Percentiles rank a stretch among this genome's conserved stretches.
phyloP scores from a whole-genome alignment of 2,888 invertebrate genomes.

The Synanthedon andrenaeformis region DNA sequence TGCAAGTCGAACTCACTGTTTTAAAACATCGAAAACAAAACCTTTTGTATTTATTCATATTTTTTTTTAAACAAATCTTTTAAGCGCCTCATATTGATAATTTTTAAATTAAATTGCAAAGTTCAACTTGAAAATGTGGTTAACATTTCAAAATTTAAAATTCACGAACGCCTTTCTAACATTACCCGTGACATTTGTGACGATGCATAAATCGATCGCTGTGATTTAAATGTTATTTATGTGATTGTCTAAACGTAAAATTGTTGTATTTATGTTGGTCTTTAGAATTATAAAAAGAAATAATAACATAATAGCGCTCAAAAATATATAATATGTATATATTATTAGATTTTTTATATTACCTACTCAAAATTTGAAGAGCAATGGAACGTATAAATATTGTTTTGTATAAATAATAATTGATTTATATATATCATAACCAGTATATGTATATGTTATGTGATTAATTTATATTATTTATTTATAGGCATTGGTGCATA shows the following conservation, averaged over 20 bases:
- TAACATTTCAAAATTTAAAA: too few relatives aligned
- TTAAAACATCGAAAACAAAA: too few relatives aligned
- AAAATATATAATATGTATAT: slow-evolving; percentile 16
- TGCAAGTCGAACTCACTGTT: too few relatives aligned
- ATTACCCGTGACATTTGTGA: too few relatives aligned
- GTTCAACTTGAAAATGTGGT: too few relatives aligned
- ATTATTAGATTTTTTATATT: slow-evolving; percentile 21
- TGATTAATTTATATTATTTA: slow-evolving; percentile 62
- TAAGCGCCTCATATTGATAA: too few relatives aligned
- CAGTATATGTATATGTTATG: slow-evolving; percentile 36
- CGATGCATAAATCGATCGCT: slow-evolving; percentile 16
- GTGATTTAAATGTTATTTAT: slow-evolving; percentile 49
- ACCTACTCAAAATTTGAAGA: slow-evolving; percentile 22
- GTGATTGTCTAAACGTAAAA: slow-evolving; percentile 19
- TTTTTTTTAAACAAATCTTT: too few relatives aligned
- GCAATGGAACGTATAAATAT: slow-evolving; percentile 35
- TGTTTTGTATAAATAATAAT: slow-evolving; percentile 45
- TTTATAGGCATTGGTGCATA: slow-evolving; percentile 71
- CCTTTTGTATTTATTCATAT: too few relatives aligned
- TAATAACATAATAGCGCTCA: slow-evolving; percentile 30
- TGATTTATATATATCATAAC: slow-evolving; percentile 39
- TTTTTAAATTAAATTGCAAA: too few relatives aligned
- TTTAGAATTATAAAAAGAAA: neutral
- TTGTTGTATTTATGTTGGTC: slow-evolving; percentile 1
- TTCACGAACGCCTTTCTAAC: too few relatives aligned